phyloP scores from a whole-genome alignment of 2,888 invertebrate species.

The Drosophila cracens region DNA sequence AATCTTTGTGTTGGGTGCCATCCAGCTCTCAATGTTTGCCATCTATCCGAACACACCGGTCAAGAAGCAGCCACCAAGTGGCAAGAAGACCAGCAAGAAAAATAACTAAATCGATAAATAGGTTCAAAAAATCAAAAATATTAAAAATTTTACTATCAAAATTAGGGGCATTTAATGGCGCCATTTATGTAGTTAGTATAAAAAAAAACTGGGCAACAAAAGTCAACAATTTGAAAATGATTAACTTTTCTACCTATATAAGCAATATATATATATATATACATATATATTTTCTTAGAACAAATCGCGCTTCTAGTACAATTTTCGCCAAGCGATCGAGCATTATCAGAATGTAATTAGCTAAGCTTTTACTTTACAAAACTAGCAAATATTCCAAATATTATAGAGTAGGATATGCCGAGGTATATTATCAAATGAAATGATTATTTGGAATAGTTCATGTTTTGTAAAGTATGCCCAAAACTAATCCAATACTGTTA shows the following conservation, averaged over 20 bases:
- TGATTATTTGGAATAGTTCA: constrained; percentile 14
- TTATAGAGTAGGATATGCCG: neutral
- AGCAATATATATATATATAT: constrained; percentile 24
- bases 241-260: constrained; percentile 52
- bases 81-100: constrained; percentile 73
- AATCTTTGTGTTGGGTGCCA: constrained; percentile 87
- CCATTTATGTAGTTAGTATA: constrained; percentile 26
- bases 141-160: neutral
- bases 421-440: neutral
- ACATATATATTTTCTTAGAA: constrained; percentile 41
- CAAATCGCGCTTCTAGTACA: constrained; percentile 45
- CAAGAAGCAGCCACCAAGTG: constrained; percentile 43
- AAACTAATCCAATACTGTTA: constrained; percentile 40
- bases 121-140: constrained; percentile 24
- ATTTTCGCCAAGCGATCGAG: constrained; percentile 21
- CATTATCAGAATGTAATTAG: constrained; percentile 20
- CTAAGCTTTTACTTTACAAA: constrained; percentile 33
- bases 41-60: constrained; percentile 88
- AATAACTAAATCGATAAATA: constrained; percentile 41
- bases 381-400: constrained; percentile 12
- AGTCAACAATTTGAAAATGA: constrained; percentile 21
- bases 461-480: constrained; percentile 29
- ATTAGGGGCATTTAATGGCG: constrained; percentile 1
- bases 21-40: constrained; percentile 89
- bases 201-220: constrained; percentile 6